phyloP scores from a whole-genome alignment of 2,797 vertebrate species.

The Hozukius guyotensis region DNA sequence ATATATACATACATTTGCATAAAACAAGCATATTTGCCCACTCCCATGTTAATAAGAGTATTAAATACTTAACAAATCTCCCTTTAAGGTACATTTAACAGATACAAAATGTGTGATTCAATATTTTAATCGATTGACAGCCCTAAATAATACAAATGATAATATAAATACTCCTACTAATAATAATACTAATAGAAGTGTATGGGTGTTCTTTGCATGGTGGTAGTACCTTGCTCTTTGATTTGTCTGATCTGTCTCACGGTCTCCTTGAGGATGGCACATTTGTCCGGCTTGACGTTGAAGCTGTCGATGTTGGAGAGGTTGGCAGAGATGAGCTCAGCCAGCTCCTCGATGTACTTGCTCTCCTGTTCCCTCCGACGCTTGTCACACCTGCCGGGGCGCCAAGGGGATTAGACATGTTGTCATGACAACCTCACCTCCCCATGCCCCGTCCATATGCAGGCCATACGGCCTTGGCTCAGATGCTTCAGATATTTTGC shows the following conservation, averaged over 20 bases:
- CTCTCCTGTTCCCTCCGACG: slow-evolving; percentile 97
- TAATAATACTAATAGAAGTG: background rate
- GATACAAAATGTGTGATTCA: too few species aligned
- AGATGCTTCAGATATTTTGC: slow-evolving; percentile 32
- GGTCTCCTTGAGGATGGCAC: slow-evolving; percentile 98
- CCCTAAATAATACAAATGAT: background rate
- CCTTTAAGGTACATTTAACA: too few species aligned
- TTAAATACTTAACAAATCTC: background rate
- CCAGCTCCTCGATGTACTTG: slow-evolving; percentile 98
- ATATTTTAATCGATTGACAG: background rate
- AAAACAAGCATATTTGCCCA: too few species aligned
- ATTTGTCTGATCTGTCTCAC: slow-evolving; percentile 99
- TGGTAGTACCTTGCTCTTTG: slow-evolving; percentile 94
- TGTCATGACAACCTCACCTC: slow-evolving; percentile 71
- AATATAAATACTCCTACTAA: background rate
- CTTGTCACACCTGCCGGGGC: slow-evolving; percentile 91
- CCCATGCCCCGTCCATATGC: slow-evolving; percentile 32
- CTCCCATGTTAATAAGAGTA: too few species aligned
- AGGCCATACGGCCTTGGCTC: slow-evolving; percentile 31
- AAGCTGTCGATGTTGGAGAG: slow-evolving; percentile 98
- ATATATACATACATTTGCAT: too few species aligned
- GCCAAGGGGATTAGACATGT: slow-evolving; percentile 68
- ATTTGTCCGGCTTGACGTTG: slow-evolving; percentile 99
- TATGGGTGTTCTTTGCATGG: background rate
- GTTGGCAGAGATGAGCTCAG: slow-evolving; percentile 98